Percentiles rank a stretch among this genome's conserved stretches.
Conservation (phyloP, 2,797 vertebrate genomes). For the Apogon hyalosoma region DNA sequence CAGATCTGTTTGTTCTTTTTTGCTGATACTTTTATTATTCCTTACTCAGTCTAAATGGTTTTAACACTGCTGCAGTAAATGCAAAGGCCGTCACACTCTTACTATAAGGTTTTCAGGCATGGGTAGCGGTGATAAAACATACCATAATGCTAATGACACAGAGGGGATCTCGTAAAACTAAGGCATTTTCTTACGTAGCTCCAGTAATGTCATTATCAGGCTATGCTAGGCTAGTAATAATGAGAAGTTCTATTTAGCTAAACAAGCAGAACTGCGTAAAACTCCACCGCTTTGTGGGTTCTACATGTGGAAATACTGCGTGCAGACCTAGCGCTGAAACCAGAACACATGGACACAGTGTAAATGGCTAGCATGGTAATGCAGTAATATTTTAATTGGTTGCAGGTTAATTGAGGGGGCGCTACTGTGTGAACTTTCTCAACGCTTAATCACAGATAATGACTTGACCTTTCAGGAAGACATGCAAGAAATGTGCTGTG, state of each 20-base stretch:
- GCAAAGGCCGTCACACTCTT: constrained; percentile 16
- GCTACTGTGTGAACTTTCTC: constrained; percentile 38
- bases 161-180: constrained; percentile 46
- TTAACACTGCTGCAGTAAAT: constrained; percentile 23
- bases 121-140: constrained; percentile 22
- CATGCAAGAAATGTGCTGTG: constrained; percentile 4
- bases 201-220: constrained; percentile 35
- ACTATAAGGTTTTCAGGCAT: constrained; percentile 22
- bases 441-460: constrained; percentile 50
- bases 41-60: constrained; percentile 13
- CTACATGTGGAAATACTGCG: constrained; percentile 20
- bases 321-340: constrained; percentile 23
- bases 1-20: constrained; percentile 24
- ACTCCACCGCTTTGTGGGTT: constrained; percentile 24
- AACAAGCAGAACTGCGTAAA: constrained; percentile 33
- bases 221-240: constrained; percentile 12
- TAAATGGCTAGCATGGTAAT: constrained; percentile 3
- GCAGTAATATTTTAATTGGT: constrained; percentile 38
- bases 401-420: constrained; percentile 40
- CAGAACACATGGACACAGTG: not conserved
- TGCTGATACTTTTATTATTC: constrained; percentile 29
- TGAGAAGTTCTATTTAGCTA: constrained; percentile 29
- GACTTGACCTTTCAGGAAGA: constrained; percentile 42
- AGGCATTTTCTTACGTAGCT: constrained; percentile 11
- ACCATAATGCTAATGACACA: constrained; percentile 36